Evolutionary conservation across 2,888 invertebrate genomes (phyloP), one percentile per base, ranked within the genome.

Genomic region (Protophormia terraenovae): DNA sequence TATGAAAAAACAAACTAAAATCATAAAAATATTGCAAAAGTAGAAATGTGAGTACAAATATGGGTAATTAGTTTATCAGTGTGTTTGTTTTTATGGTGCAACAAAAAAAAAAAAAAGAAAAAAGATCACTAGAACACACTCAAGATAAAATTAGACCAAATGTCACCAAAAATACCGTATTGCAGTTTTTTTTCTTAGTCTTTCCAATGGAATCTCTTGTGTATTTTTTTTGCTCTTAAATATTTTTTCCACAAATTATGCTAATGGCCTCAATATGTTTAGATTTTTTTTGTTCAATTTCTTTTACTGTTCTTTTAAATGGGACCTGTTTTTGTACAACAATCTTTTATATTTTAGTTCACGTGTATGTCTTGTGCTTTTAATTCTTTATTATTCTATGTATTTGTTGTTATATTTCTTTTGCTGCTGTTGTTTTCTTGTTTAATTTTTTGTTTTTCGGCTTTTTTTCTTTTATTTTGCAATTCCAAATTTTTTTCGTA

Each of bases 401-500:
- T 79, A n/a, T n/a, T n/a, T 66, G 69, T 58, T 75, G 3, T 60
- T 22, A 19, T 84, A 53, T 53, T 55, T 72, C 35, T 67, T 67
- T 58, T 67, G 53, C 55, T 67, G 66, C 79, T 66, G 83, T 67
- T 24, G 24, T 35, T 35, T n/a, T 71, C 55, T 12, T 60, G 78
- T 32, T 60, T 64, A 64, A 55, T 66, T 82, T 79, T 55, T 66
- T 62, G 55, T 16, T 76, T 79, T 60, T 83, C 58, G 67, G 47
- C 58, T 83, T 81, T 71, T n/a, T n/a, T n/a, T n/a, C n/a, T 78
- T 77, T 50, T 84, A 69, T 73, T 81, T 85, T 81, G 66, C 75
- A 83, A 76, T 86, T 87, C 83, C 83, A 84, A 86, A 87, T 86
- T 62, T 72, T 22, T 76, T 71, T 77, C 71, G 67, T 79, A 71